A percentile compares a stretch with the other conserved stretches of the same genome.
phyloP scores from a whole-genome alignment of 64 coral and sea anemone genomes.

The Anthopleura sola region DNA sequence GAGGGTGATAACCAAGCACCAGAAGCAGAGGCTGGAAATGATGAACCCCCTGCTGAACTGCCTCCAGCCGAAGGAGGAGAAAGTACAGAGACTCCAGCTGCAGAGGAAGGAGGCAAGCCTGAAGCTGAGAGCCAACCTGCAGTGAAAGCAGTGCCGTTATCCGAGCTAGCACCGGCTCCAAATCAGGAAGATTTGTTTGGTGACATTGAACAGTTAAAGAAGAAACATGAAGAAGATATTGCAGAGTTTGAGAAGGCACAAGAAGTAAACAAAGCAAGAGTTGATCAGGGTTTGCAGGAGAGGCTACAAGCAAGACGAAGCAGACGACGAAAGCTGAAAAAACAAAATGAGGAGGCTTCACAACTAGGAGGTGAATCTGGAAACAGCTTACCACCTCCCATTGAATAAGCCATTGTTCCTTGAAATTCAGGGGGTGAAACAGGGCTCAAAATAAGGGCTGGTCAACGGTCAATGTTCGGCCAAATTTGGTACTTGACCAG shows the following conservation, averaged over 20 bases:
- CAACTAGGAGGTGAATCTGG: constrained; percentile 35
- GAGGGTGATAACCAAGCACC: constrained; percentile 85
- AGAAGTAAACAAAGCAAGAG: constrained; percentile 78
- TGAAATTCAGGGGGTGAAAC: neutral
- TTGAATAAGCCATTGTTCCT: constrained; percentile 8
- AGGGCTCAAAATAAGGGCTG: too few relatives aligned
- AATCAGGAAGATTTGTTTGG: constrained; percentile 80
- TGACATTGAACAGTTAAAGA: constrained; percentile 91
- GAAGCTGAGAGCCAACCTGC: constrained; percentile 9
- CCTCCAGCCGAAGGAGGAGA: constrained; percentile 40
- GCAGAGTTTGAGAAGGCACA: constrained; percentile 94
- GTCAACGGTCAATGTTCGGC: too few relatives aligned
- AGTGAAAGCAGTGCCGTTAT: constrained; percentile 36
- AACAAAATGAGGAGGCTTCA: constrained; percentile 58
- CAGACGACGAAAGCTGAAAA: constrained; percentile 80
- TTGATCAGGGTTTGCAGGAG: constrained; percentile 94
- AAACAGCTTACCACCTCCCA: constrained; percentile 32
- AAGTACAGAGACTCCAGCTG: constrained; percentile 19
- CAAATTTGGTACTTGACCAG: too few relatives aligned
- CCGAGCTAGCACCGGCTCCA: constrained; percentile 80
- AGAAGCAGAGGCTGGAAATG: constrained; percentile 47
- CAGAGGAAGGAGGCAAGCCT: constrained; percentile 17
- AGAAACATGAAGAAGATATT: constrained; percentile 90
- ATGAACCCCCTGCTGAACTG: constrained; percentile 43
- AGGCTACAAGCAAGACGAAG: constrained; percentile 77